Evolutionary conservation across 2,888 invertebrate species (phyloP), one percentile per base, ranked within the genome.

Genomic region (Danaus chrysippus): DNA sequence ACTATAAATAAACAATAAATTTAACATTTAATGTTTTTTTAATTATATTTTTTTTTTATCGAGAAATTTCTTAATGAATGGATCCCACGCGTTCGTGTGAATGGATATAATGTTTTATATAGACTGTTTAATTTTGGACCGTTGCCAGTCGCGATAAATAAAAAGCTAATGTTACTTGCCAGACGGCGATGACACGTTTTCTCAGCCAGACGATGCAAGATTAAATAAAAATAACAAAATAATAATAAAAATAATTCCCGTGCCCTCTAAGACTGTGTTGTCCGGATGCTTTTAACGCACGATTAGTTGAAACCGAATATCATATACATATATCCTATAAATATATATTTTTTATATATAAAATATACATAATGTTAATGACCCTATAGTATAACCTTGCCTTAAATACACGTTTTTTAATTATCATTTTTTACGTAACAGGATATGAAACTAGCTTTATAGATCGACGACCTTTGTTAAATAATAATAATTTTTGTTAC

Each of bases 121-220:
- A 12, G 74, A 72, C 73, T 73, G 23, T 72, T 71, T 68, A 58
- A 56, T 61, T 69, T 74, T 82, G 84, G 83, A 76, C 62, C 64
- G 56, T 54, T 62, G 80, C 84, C 83, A 86, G 76, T 55, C 52
- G 70, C 66, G 69, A 84, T 86, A 87, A 86, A 86, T 79, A 80
- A 75, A 68, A 69, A 64, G 67, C 70, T 77, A 79, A 84, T 79
- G 77, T 74, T 69, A 70, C 66, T 67, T 72, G 70, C 78, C 82
- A 85, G 85, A 84, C 86, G 69, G 58, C 71, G 84, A 67, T 82
- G 86, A 86, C 82, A 85, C 74, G 71, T 83, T 81, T 80, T 84
- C 57, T 70, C 73, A 68, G 71, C 78, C 82, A 80, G 77, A 80
- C 80, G 67, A 69, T 71, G 64, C 65, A 69, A 71, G 73, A 73